Base-by-base conservation (phyloP, 2,888 invertebrate genomes). In the Tridacna gigas region DNA sequence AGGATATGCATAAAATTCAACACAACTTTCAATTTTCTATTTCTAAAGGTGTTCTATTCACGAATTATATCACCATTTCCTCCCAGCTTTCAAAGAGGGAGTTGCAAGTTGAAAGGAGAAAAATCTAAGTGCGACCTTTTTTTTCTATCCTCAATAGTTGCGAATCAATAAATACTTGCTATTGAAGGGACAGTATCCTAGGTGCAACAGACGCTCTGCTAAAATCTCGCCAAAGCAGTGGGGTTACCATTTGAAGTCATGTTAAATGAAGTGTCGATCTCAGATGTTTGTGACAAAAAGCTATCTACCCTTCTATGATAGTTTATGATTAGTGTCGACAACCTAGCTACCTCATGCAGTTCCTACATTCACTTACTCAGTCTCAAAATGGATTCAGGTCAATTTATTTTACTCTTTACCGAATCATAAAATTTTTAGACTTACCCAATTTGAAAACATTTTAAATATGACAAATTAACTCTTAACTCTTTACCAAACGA, bases 131-230 rank as follows among this genome's bases (percentile, higher is more conserved):
- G 51, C 45, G 71, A 71, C 71, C n/a, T 51, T 71, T 71, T 71
- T 71, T 51, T 26, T 63, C 25, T 47, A 51, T 71, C 25, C 48
- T 51, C 25, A 71, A 71, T 51, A 71, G 71, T 13, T 28, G 28
- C 51, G 26, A 51, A 71, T 51, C 71, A 71, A 71, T 71, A 71
- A 71, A 71, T 71, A 71, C 51, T 71, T 71, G 71, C 71, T 71
- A 71, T 71, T 71, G 71, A 71, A 71, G 51, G 22, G 69, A 51
- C n/a, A 22, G 71, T 71, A 71, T 71, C 71, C 71, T 51, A 71
- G 71, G 71, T 71, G 71, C 71, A 71, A 71, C 71, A 47, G 71
- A 47, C 25, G 51, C 51, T 47, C 25, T 15, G 22, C 48, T 51
- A 26, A 51, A 71, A 71, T 71, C 71, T 71, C 2, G 48, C 51